Evolutionary conservation across 2,113 vertebrate genomes (phyloP), one percentile per base, ranked within the genome.

Genomic region (Etia nguti): DNA sequence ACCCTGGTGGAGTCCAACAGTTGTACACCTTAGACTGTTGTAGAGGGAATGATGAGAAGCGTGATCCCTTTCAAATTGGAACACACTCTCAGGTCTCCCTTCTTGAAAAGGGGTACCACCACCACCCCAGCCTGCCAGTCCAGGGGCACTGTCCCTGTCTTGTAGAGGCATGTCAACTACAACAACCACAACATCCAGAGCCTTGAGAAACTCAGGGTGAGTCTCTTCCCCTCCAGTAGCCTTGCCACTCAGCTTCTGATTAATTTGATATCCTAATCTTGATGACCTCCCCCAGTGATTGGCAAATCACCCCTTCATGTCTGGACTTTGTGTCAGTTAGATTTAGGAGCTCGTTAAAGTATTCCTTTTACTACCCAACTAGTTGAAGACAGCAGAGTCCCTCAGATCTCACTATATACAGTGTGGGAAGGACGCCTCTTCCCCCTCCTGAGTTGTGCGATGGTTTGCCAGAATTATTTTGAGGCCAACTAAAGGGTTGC

Each of bases 1-100:
- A 36, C 31, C 60, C 0, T 36, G 31, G 10, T 36, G 18, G 60
- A 34, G 31, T 36, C 31, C 18, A 36, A n/a, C 10, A 0, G 6
- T 65, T 65, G 31, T n/a, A 65, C 31, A 65, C 31, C 31, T n/a
- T 65, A 41, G 36, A 10, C 26, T 60, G 57, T 60, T 60, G 10
- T 20, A 62, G 59, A 62, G 59, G 59, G 29, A 34, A 62, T 20
- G 16, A 34, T 34, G 31, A 36, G 60, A 62, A 62, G 18, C 6
- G 0, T 36, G 18, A 38, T 13, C 10, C 34, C 60, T 36, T n/a
- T 65, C n/a, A n/a, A 65, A n/a, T 65, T 65, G 18, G 60, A 65
- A 65, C 31, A 65, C 36, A 65, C 10, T 36, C n/a, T n/a, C 20
- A 12, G 20, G 34, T 5, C 20, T 6, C 18, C 10, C 18, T 65